Conservation (phyloP, 2,797 vertebrate genomes). For the Neosilurus mollespiculum region DNA sequence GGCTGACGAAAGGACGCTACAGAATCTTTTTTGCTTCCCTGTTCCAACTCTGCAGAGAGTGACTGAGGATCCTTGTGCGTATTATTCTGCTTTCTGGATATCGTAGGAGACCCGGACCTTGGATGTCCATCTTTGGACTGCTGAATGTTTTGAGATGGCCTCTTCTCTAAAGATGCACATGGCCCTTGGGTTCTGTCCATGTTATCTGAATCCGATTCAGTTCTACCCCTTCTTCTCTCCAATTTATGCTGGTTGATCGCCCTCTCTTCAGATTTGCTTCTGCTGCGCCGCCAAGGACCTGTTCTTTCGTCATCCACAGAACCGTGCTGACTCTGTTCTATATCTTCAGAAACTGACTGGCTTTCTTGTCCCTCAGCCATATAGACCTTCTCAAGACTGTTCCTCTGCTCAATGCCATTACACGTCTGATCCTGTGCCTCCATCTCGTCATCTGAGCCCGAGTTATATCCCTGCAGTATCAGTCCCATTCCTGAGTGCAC, state of each 20-base stretch:
- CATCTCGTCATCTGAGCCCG: slow-evolving; percentile 93
- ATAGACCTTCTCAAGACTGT: slow-evolving; percentile 50
- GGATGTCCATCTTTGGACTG: slow-evolving; percentile 75
- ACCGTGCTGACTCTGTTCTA: slow-evolving; percentile 83
- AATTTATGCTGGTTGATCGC: slow-evolving; percentile 76
- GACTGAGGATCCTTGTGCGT: slow-evolving; percentile 75
- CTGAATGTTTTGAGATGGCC: slow-evolving; percentile 75
- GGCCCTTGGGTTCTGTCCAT: slow-evolving; percentile 62
- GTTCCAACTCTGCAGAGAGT: slow-evolving; percentile 74
- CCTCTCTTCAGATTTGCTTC: slow-evolving; percentile 84
- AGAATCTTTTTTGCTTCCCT: slow-evolving; percentile 72
- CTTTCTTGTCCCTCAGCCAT: slow-evolving; percentile 28
- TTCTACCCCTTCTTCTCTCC: slow-evolving; percentile 79
- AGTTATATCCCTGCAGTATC: slow-evolving; percentile 97
- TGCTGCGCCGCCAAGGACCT: slow-evolving; percentile 81
- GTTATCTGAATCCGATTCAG: slow-evolving; percentile 50
- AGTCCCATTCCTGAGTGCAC: slow-evolving; percentile 98
- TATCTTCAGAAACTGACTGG: slow-evolving; percentile 59
- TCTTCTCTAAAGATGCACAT: slow-evolving; percentile 78
- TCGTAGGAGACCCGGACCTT: slow-evolving; percentile 76
- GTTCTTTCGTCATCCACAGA: slow-evolving; percentile 79
- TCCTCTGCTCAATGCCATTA: slow-evolving; percentile 84
- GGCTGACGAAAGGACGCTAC: slow-evolving; percentile 50
- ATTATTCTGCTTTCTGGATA: slow-evolving; percentile 72
- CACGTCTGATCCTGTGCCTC: slow-evolving; percentile 82